Conservation (phyloP, 2,797 vertebrate genomes). For the Artibeus jamaicensis region DNA sequence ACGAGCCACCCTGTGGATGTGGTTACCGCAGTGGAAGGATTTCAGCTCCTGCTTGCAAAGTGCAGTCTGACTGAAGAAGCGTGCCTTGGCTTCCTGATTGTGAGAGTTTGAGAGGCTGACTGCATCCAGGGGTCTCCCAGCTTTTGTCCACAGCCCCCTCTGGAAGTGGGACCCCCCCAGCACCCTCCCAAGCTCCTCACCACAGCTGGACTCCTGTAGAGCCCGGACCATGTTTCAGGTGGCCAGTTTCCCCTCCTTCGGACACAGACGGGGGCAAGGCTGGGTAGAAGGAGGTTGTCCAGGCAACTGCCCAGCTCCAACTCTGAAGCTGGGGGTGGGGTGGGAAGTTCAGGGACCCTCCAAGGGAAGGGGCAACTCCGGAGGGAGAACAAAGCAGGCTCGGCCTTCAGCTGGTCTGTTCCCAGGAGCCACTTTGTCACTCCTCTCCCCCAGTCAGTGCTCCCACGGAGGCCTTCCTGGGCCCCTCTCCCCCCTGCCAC, state of each 20-base stretch:
- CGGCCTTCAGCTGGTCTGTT: neutral
- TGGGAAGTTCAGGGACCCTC: conserved; percentile 50
- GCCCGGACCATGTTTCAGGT: neutral
- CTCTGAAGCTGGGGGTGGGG: neutral
- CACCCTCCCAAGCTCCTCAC: neutral
- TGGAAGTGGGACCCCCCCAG: neutral
- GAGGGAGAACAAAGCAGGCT: neutral
- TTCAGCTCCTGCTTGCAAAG: neutral
- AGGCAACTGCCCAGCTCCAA: neutral
- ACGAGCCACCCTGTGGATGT: neutral
- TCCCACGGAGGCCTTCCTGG: fast-evolving
- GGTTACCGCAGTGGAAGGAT: neutral
- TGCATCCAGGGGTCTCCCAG: neutral
- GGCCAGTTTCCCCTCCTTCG: neutral
- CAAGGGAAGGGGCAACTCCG: neutral
- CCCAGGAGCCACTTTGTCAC: neutral
- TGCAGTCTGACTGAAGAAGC: neutral
- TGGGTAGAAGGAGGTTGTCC: neutral
- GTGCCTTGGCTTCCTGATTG: neutral
- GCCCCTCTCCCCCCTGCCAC: neutral
- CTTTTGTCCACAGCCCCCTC: too few relatives aligned
- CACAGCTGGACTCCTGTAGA: fast-evolving
- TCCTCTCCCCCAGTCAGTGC: fast-evolving
- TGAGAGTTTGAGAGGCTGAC: fast-evolving
- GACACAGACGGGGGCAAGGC: neutral